These are phyloP conservation scores for Syngnathus typhle DNA, from an alignment of 2,113 vertebrate genomes.

Conservation along the genomic window DNA sequence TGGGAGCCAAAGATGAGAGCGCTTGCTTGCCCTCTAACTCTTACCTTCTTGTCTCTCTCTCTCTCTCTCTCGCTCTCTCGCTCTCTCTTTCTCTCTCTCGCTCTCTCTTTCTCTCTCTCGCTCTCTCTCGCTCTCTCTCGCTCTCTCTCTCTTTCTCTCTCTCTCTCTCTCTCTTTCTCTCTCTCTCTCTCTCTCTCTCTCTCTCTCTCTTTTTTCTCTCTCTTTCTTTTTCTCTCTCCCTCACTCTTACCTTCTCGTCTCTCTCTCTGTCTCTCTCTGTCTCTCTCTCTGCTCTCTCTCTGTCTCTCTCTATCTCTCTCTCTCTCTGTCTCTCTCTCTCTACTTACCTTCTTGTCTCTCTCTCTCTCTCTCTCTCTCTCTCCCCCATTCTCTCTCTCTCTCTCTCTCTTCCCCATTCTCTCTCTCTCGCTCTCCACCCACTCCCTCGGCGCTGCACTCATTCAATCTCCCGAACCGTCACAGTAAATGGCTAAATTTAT, in stretches of 20 bases:
- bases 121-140: too few relatives aligned
- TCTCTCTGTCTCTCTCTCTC: constrained; percentile 21
- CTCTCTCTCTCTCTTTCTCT: constrained; percentile 5
- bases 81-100: constrained; percentile 37
- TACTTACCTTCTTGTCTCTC: constrained; percentile 9
- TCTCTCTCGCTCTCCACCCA: constrained; percentile 13
- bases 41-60: constrained; percentile 38
- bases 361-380: constrained; percentile 32
- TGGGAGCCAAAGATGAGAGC: constrained; percentile 59
- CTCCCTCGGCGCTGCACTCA: constrained; percentile 18
- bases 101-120: constrained; percentile 11
- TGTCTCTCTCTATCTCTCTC: constrained; percentile 40
- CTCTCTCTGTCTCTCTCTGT: not conserved
- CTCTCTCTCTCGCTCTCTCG: constrained; percentile 24
- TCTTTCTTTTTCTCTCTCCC: too few relatives aligned
- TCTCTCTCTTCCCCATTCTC: constrained; percentile 25
- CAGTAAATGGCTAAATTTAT: constrained; percentile 73
- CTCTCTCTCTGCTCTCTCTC: constrained; percentile 34
- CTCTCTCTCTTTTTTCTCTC: too few relatives aligned
- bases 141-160: not conserved
- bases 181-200: not conserved
- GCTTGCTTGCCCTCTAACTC: constrained; percentile 10
- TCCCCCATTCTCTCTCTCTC: constrained; percentile 37
- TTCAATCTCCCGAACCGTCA: constrained; percentile 49
- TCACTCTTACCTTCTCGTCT: not conserved